Percentiles rank a stretch among this genome's conserved stretches.
phyloP scores from a whole-genome alignment of 2,888 invertebrate genomes.

The Agrochola circellaris region DNA sequence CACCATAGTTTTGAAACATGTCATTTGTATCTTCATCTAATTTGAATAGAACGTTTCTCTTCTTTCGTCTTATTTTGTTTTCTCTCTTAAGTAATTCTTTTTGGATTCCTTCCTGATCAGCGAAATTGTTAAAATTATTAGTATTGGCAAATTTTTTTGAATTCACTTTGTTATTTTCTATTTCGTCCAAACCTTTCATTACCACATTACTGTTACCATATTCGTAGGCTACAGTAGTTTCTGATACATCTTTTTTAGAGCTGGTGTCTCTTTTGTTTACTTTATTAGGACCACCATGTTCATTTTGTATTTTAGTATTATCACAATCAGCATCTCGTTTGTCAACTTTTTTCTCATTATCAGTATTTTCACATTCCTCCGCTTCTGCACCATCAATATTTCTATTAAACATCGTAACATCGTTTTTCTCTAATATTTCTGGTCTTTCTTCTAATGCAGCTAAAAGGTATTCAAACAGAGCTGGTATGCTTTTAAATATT shows the following conservation, averaged over 20 bases:
- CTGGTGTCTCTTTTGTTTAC: constrained; percentile 50
- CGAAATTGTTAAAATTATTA: not conserved
- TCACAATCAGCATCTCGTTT: constrained; percentile 35
- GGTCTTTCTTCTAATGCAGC: constrained; percentile 75
- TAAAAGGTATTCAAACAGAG: constrained; percentile 77
- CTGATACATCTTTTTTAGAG: not conserved
- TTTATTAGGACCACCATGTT: not conserved
- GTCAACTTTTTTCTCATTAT: not conserved
- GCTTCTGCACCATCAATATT: constrained; percentile 17
- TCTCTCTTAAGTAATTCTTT: constrained; percentile 3
- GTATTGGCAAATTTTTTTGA: constrained; percentile 6
- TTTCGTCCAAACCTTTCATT: constrained; percentile 30
- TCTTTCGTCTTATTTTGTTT: not conserved
- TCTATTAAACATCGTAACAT: constrained; percentile 69
- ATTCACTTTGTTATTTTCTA: constrained; percentile 10
- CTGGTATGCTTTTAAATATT: constrained; percentile 77
- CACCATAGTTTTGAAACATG: constrained; percentile 15
- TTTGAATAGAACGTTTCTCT: constrained; percentile 11
- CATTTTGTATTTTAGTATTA: not conserved
- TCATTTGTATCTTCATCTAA: constrained; percentile 28
- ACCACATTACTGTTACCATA: constrained; percentile 50
- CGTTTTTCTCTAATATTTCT: constrained; percentile 77
- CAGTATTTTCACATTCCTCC: constrained; percentile 25
- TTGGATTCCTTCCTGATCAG: constrained; percentile 8
- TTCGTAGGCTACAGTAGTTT: constrained; percentile 48